Evolutionary conservation across 2,797 vertebrate genomes (phyloP), one percentile per base, ranked within the genome.

Genomic region (Chelon labrosus): DNA sequence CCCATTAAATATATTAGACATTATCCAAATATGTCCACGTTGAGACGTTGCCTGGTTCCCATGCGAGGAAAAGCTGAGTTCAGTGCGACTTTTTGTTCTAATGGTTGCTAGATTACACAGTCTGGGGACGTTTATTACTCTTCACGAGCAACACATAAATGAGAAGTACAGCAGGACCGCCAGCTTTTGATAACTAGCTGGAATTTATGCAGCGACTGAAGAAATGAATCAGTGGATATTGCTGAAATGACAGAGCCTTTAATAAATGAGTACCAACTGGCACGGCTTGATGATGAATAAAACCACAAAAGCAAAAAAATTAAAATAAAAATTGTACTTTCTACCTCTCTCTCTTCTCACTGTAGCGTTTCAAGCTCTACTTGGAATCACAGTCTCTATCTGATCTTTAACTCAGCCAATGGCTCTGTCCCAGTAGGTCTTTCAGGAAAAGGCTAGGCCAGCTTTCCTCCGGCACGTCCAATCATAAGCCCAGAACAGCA

Each of bases 1-100:
- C 57, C 73, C 68, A 75, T 84, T 86, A 89, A 71, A 78, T 70
- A 41, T 75, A 72, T 65, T 44, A 54, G 58, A 77, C 79, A 85
- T 89, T 85, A 86, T 77, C 65, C 65, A 89, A 90, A 90, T 79
- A 80, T 88, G 66, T 61, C 62, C 73, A 83, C 41, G 47, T 61
- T 75, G 64, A 82, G 70, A 83, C 11, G 7, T 41, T 61, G 82
- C 56, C 59, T 39, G 46, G 52, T 72, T 88, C 77, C 82, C 65
- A 80, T 87, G 86, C 75, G 71, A 85, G 54, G 55, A 75, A 84
- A 69, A 72, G 54, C 54, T 79, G 66, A 62, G 64, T 74, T 85
- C 58, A 79, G 64, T 35, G 56, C 20, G 39, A 70, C 70, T 79
- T 83, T 35, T 70, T 25, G 27, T 57, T 79, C 27, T 73, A 81